A percentile compares a stretch with the other conserved stretches of the same genome.
Conservation (phyloP, 2,888 invertebrate species). For the Acanthosepion pharaonis region DNA sequence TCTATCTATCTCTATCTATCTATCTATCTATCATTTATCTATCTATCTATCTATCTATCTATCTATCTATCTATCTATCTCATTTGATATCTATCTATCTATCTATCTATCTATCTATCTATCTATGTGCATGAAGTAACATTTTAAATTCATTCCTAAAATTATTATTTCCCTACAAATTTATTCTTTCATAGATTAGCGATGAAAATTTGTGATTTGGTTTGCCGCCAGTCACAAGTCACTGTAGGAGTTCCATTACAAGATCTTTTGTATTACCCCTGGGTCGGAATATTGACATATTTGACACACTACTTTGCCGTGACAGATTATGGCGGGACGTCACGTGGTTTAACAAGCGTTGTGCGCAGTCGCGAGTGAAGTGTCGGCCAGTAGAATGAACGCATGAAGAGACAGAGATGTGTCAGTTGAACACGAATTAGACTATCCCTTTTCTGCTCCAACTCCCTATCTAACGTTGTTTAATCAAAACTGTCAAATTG, state of each 20-base stretch:
- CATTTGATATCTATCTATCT: not conserved
- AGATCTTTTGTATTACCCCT: not conserved
- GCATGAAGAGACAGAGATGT: not conserved
- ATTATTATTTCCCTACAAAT: not conserved
- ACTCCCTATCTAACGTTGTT: not conserved
- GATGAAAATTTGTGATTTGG: not conserved
- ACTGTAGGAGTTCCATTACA: not conserved
- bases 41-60: not conserved
- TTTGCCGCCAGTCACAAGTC: not conserved
- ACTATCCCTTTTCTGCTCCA: not conserved
- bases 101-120: not conserved
- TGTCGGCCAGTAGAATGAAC: not conserved
- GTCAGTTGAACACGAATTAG: not conserved
- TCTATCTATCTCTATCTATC: not conserved
- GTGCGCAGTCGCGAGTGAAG: conserved; percentile 2
- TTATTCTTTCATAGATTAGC: not conserved
- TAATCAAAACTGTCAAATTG: conserved; percentile 33
- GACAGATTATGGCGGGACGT: conserved; percentile 33
- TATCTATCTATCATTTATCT: not conserved
- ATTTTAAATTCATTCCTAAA: not conserved
- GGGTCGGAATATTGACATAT: not conserved
- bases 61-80: not conserved
- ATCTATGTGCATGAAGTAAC: not conserved
- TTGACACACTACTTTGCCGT: not conserved
- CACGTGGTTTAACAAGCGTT: not conserved